Evolutionary conservation across 2,113 vertebrate species (phyloP).

Genomic region (Antennarius striatus): DNA sequence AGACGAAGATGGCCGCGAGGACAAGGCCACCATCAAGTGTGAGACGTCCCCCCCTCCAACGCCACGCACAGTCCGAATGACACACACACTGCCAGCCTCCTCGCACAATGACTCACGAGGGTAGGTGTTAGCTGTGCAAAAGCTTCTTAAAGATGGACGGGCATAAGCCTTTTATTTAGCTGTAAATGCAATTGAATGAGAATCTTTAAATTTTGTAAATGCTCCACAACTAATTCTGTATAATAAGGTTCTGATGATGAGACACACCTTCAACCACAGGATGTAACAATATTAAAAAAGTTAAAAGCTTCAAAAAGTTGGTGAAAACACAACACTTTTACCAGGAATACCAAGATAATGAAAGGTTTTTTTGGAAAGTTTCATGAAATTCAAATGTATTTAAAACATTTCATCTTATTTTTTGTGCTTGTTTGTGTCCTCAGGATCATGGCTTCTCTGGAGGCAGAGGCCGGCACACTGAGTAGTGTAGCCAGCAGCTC

Average conservation of each 20-base stretch:
- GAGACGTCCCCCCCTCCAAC: constrained; percentile 97
- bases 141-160: too few species aligned
- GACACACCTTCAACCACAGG: too few species aligned
- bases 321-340: too few species aligned
- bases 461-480: constrained; percentile 89
- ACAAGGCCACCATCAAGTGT: constrained; percentile 99
- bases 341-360: too few species aligned
- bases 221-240: too few species aligned
- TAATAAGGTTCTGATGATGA: too few species aligned
- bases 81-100: constrained; percentile 94
- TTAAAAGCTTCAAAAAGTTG: too few species aligned
- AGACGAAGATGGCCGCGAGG: constrained; percentile 94
- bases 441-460: constrained; percentile 89
- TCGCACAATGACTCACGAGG: constrained; percentile 94
- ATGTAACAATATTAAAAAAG: too few species aligned
- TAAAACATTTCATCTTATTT: not conserved
- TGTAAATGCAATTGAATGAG: too few species aligned
- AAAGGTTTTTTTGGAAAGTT: too few species aligned
- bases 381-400: not conserved
- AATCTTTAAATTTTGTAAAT: too few species aligned
- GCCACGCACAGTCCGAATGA: constrained; percentile 94
- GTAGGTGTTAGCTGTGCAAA: constrained; percentile 69
- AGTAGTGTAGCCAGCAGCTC: constrained; percentile 94
- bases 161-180: too few species aligned
- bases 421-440: constrained; percentile 47